These are phyloP conservation scores for Spodoptera picta DNA, from an alignment of 2,888 invertebrate species.

Conservation along the genomic window DNA sequence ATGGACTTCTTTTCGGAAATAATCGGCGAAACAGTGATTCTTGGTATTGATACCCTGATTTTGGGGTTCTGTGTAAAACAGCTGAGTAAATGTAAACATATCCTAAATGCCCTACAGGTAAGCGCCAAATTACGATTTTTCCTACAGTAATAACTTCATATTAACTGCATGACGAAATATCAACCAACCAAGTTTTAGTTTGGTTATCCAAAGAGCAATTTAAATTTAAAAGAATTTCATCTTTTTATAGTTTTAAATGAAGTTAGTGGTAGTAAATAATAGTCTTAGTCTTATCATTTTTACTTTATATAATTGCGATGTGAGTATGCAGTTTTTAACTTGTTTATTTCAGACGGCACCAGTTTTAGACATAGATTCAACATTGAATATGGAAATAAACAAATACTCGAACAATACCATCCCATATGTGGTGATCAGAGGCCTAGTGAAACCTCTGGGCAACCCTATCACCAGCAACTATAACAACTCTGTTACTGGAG, in stretches of 20 bases:
- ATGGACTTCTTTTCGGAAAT: constrained; percentile 92
- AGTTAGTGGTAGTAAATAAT: too few species aligned
- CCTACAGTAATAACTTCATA: neutral
- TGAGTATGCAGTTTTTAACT: neutral
- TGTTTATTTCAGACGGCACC: constrained; percentile 90
- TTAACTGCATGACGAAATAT: too few species aligned
- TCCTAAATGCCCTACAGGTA: constrained; percentile 92
- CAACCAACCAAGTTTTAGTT: too few species aligned
- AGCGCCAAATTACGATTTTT: constrained; percentile 27
- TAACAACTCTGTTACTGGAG: constrained; percentile 92
- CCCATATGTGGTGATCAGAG: constrained; percentile 93
- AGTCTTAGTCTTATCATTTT: too few species aligned
- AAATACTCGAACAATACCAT: constrained; percentile 90
- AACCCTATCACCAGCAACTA: constrained; percentile 92
- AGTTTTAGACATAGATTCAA: constrained; percentile 90
- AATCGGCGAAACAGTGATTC: constrained; percentile 91
- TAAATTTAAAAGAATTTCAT: too few species aligned
- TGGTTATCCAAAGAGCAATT: too few species aligned
- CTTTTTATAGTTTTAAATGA: too few species aligned
- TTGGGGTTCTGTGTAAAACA: constrained; percentile 92
- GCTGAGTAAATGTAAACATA: constrained; percentile 92
- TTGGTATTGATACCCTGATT: constrained; percentile 93
- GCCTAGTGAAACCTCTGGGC: constrained; percentile 93
- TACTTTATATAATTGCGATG: too few species aligned
- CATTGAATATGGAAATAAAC: constrained; percentile 90